phyloP scores from a whole-genome alignment of 2,888 invertebrate species.

The Calameuta idolon region DNA sequence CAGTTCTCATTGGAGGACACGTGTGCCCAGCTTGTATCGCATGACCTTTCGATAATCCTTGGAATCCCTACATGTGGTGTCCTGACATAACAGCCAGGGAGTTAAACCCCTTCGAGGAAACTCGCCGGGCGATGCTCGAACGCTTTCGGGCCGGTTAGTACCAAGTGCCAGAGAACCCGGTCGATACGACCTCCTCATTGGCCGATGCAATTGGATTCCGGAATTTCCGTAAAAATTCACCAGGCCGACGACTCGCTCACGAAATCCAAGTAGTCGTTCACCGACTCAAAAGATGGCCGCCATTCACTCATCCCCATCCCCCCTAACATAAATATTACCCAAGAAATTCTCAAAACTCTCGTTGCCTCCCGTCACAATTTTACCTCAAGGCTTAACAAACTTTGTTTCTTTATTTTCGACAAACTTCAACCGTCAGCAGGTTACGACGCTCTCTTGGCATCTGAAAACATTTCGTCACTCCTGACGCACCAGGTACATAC shows the following conservation, averaged over 20 bases:
- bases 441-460: background rate
- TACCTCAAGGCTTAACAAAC: background rate
- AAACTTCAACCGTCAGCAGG: background rate
- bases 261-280: background rate
- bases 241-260: slow-evolving; percentile 2
- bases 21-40: slow-evolving; percentile 19
- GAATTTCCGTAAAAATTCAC: slow-evolving; percentile 20
- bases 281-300: background rate
- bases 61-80: slow-evolving; percentile 46
- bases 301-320: background rate
- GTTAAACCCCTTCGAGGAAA: slow-evolving; percentile 25
- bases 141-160: slow-evolving; percentile 40
- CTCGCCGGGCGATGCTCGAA: slow-evolving; percentile 18
- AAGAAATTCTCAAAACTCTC: background rate
- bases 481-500: background rate
- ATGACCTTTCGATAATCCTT: slow-evolving; percentile 29
- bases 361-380: background rate
- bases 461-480: slow-evolving; percentile 3
- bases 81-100: slow-evolving; percentile 31
- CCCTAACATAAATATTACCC: background rate
- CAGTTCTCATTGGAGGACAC: slow-evolving; percentile 24
- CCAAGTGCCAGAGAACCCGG: background rate
- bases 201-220: slow-evolving; percentile 38
- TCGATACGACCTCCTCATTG: slow-evolving; percentile 26
- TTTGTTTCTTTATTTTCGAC: background rate